Evolutionary conservation across 2,113 vertebrate genomes (phyloP).

Genomic region (Puma concolor): DNA sequence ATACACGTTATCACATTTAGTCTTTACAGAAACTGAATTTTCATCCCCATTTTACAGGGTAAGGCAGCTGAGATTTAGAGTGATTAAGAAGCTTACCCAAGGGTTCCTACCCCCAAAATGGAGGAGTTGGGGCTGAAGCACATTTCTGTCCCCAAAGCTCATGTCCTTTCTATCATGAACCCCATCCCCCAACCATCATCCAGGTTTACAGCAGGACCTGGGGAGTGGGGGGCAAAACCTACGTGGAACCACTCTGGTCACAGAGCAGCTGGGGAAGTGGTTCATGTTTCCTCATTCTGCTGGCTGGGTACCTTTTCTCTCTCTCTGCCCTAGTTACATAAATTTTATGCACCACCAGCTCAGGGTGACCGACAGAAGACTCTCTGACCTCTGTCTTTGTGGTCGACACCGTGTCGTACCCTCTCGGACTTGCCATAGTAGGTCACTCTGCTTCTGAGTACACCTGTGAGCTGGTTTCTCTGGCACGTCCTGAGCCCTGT

Average conservation of each 20-base stretch:
- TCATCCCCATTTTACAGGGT: not conserved
- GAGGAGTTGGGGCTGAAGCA: not conserved
- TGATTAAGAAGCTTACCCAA: constrained; percentile 19
- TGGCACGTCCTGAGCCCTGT: not conserved
- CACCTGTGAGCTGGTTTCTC: not conserved
- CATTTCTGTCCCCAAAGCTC: not conserved
- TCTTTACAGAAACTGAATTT: not conserved
- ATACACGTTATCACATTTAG: not conserved
- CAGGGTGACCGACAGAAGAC: not conserved
- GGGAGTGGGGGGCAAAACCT: not conserved
- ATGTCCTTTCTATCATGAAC: not conserved
- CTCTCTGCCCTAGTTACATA: not conserved
- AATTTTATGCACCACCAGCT: not conserved
- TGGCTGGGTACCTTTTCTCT: not conserved
- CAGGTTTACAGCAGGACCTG: not conserved
- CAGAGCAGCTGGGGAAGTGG: not conserved
- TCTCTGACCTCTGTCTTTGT: not conserved
- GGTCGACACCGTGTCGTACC: not conserved
- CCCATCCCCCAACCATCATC: not conserved
- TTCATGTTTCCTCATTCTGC: not conserved
- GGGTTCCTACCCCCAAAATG: not conserved
- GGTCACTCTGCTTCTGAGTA: not conserved
- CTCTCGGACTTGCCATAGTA: not conserved
- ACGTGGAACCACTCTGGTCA: not conserved
- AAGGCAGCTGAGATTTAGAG: not conserved